A percentile compares a stretch with the other conserved stretches of the same genome.
phyloP scores from a whole-genome alignment of 2,888 invertebrate species.

The Anorthoa munda region DNA sequence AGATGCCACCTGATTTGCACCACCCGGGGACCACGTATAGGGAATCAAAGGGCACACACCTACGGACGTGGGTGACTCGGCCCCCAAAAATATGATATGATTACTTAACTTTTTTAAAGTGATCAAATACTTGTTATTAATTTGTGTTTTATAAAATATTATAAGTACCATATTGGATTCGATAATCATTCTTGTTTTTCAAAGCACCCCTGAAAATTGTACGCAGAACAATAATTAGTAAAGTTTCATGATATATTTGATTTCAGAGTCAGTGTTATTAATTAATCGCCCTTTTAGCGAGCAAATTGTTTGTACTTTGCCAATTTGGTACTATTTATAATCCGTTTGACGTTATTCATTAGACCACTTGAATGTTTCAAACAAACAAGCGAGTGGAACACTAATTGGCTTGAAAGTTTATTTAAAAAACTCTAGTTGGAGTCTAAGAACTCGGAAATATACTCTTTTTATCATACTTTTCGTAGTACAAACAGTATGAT shows the following conservation, averaged over 20 bases:
- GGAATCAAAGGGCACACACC: too few relatives aligned
- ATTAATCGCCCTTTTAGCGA: conserved; percentile 13
- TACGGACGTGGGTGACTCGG: too few relatives aligned
- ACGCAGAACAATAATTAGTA: conserved; percentile 7
- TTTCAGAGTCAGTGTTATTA: conserved; percentile 4
- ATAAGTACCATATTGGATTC: not conserved
- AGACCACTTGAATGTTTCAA: conserved; percentile 12
- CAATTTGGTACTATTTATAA: conserved; percentile 8
- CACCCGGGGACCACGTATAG: too few relatives aligned
- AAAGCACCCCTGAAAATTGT: not conserved
- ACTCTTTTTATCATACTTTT: not conserved
- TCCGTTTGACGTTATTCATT: conserved; percentile 9
- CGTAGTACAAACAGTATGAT: not conserved
- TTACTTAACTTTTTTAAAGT: conserved; percentile 5
- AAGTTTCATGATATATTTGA: conserved; percentile 1
- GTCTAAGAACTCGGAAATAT: not conserved
- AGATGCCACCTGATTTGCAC: too few relatives aligned
- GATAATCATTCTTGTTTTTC: not conserved
- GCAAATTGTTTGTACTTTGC: not conserved
- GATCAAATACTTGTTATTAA: not conserved
- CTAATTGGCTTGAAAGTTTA: conserved; percentile 22
- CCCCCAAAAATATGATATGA: too few relatives aligned
- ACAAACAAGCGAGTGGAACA: not conserved
- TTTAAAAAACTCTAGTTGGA: not conserved
- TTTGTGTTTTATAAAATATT: not conserved